Conservation (phyloP, 2,888 invertebrate genomes). For the Escarpia spicata region DNA sequence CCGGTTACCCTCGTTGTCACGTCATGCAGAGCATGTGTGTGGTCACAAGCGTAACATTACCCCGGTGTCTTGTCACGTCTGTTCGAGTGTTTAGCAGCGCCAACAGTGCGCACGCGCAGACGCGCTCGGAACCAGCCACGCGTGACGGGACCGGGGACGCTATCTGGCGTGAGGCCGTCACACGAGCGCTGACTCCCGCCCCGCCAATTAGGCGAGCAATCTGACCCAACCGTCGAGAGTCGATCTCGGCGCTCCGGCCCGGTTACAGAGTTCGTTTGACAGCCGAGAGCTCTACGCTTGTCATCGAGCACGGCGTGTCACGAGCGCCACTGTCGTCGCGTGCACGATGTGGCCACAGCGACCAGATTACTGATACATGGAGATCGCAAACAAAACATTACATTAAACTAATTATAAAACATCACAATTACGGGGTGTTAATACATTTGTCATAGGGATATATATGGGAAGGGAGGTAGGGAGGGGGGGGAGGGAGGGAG, state of each 20-base stretch:
- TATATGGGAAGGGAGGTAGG: neutral
- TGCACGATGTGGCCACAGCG: neutral
- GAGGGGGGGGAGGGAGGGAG: neutral
- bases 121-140: neutral
- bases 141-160: slow-evolving; percentile 5
- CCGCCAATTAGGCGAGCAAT: slow-evolving; percentile 16
- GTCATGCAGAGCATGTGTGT: neutral
- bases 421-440: neutral
- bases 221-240: neutral
- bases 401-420: neutral
- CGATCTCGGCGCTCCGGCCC: neutral
- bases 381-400: neutral
- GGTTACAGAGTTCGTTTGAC: neutral
- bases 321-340: neutral
- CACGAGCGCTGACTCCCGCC: neutral
- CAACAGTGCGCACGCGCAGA: neutral
- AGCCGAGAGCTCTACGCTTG: neutral
- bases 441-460: neutral
- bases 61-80: neutral
- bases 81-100: neutral
- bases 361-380: neutral
- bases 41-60: neutral
- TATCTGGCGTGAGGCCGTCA: neutral
- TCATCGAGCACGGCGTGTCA: neutral
- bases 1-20: neutral